A percentile compares a stretch with the other conserved stretches of the same genome.
These are phyloP conservation scores for Eubasilissa regina DNA, from an alignment of 1,140 invertebrate species.

Conservation along the genomic window DNA sequence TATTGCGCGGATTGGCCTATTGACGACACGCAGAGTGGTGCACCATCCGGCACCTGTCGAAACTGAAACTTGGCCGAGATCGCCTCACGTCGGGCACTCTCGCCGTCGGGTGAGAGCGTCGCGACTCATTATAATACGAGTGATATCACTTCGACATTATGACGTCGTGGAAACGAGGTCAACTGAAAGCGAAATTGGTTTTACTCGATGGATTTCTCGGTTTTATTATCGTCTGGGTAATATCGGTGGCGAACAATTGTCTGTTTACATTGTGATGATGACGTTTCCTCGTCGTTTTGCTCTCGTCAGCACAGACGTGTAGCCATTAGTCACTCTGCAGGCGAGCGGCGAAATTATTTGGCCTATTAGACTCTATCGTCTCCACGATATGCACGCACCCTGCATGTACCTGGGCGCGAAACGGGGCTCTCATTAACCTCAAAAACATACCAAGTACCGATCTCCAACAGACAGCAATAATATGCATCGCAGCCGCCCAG, in stretches of 20 bases:
- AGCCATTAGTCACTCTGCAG: too few relatives aligned
- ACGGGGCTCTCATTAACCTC: too few relatives aligned
- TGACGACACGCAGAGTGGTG: neutral
- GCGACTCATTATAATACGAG: neutral
- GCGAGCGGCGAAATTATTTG: too few relatives aligned
- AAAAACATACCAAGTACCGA: too few relatives aligned
- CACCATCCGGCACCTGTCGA: constrained; percentile 5
- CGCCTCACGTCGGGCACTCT: neutral
- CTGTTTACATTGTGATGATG: too few relatives aligned
- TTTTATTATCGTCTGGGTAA: neutral
- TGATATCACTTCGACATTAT: neutral
- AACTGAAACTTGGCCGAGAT: constrained; percentile 11
- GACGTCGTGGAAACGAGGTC: neutral
- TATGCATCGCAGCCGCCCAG: too few relatives aligned
- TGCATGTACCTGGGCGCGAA: too few relatives aligned
- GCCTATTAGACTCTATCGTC: too few relatives aligned
- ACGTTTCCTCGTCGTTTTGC: too few relatives aligned
- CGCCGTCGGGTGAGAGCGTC: neutral
- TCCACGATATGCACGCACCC: too few relatives aligned
- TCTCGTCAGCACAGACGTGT: too few relatives aligned
- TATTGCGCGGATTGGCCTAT: neutral
- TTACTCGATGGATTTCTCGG: constrained; percentile 3
- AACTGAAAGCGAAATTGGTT: constrained; percentile 2
- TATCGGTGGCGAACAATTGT: neutral
- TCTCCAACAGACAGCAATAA: too few relatives aligned